phyloP scores from a whole-genome alignment of 2,888 invertebrate genomes.

The Catocala nupta region DNA sequence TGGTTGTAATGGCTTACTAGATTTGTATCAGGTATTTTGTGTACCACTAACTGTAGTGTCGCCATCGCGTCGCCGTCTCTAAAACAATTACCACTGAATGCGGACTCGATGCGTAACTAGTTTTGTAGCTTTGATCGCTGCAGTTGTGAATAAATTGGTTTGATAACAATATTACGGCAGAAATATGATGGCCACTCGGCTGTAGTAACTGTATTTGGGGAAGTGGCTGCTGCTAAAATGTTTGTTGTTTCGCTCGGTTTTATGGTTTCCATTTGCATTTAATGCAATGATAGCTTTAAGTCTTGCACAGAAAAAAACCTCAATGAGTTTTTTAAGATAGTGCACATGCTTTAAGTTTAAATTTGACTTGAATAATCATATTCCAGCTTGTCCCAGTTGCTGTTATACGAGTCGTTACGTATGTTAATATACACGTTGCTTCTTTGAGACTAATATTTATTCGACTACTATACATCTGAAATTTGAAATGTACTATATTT shows the following conservation, averaged over 20 bases:
- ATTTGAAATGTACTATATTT: too few relatives aligned
- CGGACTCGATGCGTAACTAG: slow-evolving; percentile 12
- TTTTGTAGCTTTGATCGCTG: slow-evolving; percentile 22
- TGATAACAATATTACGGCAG: slow-evolving; percentile 3
- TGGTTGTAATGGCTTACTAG: slow-evolving; percentile 28
- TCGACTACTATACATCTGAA: too few relatives aligned
- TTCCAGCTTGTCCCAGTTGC: too few relatives aligned
- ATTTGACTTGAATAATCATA: too few relatives aligned
- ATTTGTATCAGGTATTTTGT: slow-evolving; percentile 26
- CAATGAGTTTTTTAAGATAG: too few relatives aligned
- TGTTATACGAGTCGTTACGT: too few relatives aligned
- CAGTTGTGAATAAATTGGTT: slow-evolving; percentile 16
- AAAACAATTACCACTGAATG: not conserved
- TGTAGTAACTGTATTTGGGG: slow-evolving; percentile 3
- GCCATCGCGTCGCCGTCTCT: too few relatives aligned
- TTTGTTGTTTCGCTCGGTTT: not conserved
- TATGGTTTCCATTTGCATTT: not conserved
- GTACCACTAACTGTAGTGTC: too few relatives aligned
- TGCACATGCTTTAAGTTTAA: too few relatives aligned
- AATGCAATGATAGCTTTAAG: not conserved
- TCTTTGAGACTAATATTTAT: too few relatives aligned
- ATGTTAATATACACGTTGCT: too few relatives aligned
- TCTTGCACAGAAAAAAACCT: too few relatives aligned
- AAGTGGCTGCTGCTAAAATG: not conserved
- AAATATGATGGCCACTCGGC: slow-evolving; percentile 1